Percentiles rank a stretch among this genome's conserved stretches.
Conservation (phyloP, 2,113 vertebrate species). For the Carassius auratus region DNA sequence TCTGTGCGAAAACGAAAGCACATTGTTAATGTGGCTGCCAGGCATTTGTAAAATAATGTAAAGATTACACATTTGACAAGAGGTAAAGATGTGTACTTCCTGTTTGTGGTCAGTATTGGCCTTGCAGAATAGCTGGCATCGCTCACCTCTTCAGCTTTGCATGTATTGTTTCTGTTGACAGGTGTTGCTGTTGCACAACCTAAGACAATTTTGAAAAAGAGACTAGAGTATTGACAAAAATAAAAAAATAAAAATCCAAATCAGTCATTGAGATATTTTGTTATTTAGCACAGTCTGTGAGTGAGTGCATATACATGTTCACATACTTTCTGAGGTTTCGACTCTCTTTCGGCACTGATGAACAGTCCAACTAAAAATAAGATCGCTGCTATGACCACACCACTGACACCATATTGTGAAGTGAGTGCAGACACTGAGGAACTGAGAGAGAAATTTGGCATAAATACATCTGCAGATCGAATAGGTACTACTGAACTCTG, state of each 20-base stretch:
- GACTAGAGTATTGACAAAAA: background rate
- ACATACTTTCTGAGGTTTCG: background rate
- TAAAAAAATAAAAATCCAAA: too few relatives aligned
- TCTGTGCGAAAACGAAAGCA: background rate
- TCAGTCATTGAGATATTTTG: background rate
- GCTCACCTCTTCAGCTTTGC: background rate
- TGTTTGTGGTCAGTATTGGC: background rate
- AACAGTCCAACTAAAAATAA: background rate
- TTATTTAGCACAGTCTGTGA: too few relatives aligned
- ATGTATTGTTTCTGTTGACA: background rate
- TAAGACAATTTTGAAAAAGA: background rate
- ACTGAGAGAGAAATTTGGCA: background rate
- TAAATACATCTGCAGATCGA: background rate
- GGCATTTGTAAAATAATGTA: background rate
- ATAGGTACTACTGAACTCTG: too few relatives aligned
- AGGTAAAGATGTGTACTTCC: background rate
- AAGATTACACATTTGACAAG: background rate
- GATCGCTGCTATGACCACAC: background rate
- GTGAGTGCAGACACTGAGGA: background rate
- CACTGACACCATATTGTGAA: background rate
- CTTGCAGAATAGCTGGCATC: background rate
- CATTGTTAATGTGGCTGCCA: background rate
- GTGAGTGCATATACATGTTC: background rate
- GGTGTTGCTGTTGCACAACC: background rate
- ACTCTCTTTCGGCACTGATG: background rate